Base-by-base conservation (phyloP, 2,888 invertebrate genomes). In the Ophion costatus region DNA sequence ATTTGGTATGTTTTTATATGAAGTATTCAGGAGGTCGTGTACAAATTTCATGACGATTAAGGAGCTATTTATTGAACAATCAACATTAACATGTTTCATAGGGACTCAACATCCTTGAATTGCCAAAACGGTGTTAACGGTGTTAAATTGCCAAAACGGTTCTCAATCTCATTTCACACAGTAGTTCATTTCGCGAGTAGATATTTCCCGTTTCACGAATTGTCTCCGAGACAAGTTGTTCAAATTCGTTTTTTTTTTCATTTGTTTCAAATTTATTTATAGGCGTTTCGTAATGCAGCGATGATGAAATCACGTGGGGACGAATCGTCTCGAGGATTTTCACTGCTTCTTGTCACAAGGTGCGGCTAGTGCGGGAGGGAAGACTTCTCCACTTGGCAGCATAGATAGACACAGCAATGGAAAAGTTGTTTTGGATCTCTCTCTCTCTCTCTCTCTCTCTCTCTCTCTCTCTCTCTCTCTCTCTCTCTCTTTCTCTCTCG, bases 231-330 rank as follows among this genome's bases (percentile, higher is more conserved):
- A 38, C 66, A 38, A 38, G 10, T 38, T 29, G 24, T 45, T 56
- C 51, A 17, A 51, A 17, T 51, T 51, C 51, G n/a, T 73, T 61
- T 20, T 38, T 76, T 20, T 29, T 22, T 3, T 67, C 9, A 67
- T 73, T 64, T 56, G 17, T 70, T 57, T 6, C 10, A 45, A 20
- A 69, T 71, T 71, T 56, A 56, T 33, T 71, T 57, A 33, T 57
- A 73, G 63, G 45, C 42, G 56, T n/a, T 57, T 51, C 45, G 57
- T 45, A 45, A 61, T 51, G 64, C 57, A n/a, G 4, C 24, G 61
- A 75, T 78, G 64, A 66, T 29, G 80, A 84, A 84, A 81, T 84
- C 63, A 59, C 66, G 66, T 24, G 67, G 29, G 59, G 14, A 51
- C 69, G 66, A 73, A 69, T 17, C 22, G 69, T 67, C 61, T 69